Base-by-base conservation (phyloP, 2,888 invertebrate species). In the Noctua janthe region DNA sequence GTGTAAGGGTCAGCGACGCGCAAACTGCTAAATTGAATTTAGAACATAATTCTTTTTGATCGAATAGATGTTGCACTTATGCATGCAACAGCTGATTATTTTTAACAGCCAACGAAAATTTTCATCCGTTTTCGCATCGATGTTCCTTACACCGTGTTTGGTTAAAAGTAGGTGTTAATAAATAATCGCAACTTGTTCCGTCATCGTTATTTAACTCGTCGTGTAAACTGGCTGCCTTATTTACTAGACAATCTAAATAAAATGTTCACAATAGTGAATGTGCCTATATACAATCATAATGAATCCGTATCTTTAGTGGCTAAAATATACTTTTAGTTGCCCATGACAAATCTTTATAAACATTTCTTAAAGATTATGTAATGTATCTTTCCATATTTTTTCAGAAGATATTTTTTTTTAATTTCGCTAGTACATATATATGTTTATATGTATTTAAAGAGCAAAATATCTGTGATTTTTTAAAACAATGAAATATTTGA, bases 181-280 rank as follows among this genome's bases (percentile, higher is more conserved):
- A 62, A 64, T 13, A 70, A 85, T 73, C 29, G 35, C 64, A 71
- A 73, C 15, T 3, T 13, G 51, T 73, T 71, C 56, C 62, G 0
- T 7, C 17, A 5, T 39, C 1, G 0, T 35, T 35, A 20, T 43
- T n/a, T 23, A n/a, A 74, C 17, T 23, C 54, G 76, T 85, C 74
- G 84, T 87, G 84, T 80, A 84, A 86, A 86, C 71, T 35, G 66
- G 69, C 59, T 73, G 56, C 70, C 23, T 71, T 71, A 75, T 59
- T 64, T 69, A 79, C 59, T 59, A 71, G 23, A 49, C 49, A 77
- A 80, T 70, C 67, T 62, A 64, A 83, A 86, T 78, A 76, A 81
- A 69, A 72, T 78, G 2, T 78, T 83, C 81, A 85, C 89, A 87
- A 87, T 76, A 82, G 85, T 90, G 84, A 84, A 79, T 75, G 70